These are phyloP conservation scores for Virgularia gustaviana DNA, from an alignment of 92 coral and sea anemone genomes.

Conservation along the genomic window DNA sequence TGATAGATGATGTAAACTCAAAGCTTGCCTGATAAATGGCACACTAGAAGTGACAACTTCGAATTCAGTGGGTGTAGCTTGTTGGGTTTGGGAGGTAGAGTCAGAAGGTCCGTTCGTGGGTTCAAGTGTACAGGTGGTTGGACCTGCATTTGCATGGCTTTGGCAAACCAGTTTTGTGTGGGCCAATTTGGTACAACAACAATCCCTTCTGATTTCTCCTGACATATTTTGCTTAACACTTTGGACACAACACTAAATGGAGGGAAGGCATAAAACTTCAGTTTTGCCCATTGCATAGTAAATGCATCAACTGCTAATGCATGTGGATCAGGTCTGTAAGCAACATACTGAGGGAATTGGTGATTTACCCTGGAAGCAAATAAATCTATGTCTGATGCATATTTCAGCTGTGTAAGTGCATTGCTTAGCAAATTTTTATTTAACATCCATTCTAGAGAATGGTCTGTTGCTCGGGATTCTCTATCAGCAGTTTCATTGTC, in stretches of 20 bases:
- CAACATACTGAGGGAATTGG: slow-evolving; percentile 12
- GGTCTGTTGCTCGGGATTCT: slow-evolving; percentile 1
- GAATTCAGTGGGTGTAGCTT: slow-evolving; percentile 1
- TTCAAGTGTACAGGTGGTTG: slow-evolving; percentile 7
- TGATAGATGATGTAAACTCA: slow-evolving; percentile 1
- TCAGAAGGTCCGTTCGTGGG: neutral
- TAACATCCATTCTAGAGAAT: slow-evolving; percentile 34
- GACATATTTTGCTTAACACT: slow-evolving; percentile 15
- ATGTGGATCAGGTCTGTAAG: slow-evolving; percentile 26
- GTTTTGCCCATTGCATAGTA: slow-evolving; percentile 8
- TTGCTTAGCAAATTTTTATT: neutral
- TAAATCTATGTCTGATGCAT: slow-evolving; percentile 28
- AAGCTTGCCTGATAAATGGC: slow-evolving; percentile 28
- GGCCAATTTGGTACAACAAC: slow-evolving; percentile 15
- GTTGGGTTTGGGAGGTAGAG: neutral
- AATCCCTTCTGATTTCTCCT: neutral
- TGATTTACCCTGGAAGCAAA: slow-evolving; percentile 44
- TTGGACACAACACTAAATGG: slow-evolving; percentile 22
- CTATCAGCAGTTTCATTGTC: slow-evolving; percentile 13
- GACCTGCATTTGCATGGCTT: slow-evolving; percentile 13
- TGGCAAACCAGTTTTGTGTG: slow-evolving; percentile 12
- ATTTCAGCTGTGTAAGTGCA: slow-evolving; percentile 7
- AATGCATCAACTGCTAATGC: slow-evolving; percentile 24
- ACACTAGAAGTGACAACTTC: slow-evolving; percentile 8
- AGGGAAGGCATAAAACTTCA: slow-evolving; percentile 31